These are phyloP conservation scores for Leptinotarsa rubiginosa DNA, from an alignment of 2,888 invertebrate genomes.

Conservation along the genomic window DNA sequence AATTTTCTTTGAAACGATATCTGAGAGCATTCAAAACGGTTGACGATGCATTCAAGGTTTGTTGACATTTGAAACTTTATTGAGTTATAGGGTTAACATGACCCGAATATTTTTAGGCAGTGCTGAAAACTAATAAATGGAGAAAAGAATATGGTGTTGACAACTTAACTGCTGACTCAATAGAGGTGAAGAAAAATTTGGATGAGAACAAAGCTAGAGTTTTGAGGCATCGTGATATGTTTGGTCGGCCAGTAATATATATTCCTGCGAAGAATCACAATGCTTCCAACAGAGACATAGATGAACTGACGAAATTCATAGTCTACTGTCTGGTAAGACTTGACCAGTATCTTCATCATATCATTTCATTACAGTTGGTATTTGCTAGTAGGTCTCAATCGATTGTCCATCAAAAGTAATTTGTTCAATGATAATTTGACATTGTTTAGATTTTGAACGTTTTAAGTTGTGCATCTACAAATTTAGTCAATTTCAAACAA, in stretches of 20 bases:
- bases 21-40: constrained; percentile 80
- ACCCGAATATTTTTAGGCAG: constrained; percentile 68
- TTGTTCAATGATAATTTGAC: not conserved
- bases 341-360: no score
- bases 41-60: constrained; percentile 80
- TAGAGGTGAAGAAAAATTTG: constrained; percentile 71
- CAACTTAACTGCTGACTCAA: constrained; percentile 69
- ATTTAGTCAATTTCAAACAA: no score
- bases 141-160: constrained; percentile 78
- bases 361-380: not conserved
- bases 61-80: not conserved
- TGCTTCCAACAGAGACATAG: constrained; percentile 78
- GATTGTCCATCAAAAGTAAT: not conserved
- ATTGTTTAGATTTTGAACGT: no score
- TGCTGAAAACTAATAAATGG: constrained; percentile 86
- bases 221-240: constrained; percentile 77
- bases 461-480: no score
- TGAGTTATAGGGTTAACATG: no score
- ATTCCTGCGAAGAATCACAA: constrained; percentile 83
- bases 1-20: constrained; percentile 78
- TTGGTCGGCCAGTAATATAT: constrained; percentile 81
- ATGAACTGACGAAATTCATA: constrained; percentile 83
- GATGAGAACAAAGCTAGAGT: constrained; percentile 75
- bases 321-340: constrained; percentile 76
- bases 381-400: not conserved